Evolutionary conservation across 2,113 vertebrate genomes (phyloP).

Genomic region (Melozone crissalis): DNA sequence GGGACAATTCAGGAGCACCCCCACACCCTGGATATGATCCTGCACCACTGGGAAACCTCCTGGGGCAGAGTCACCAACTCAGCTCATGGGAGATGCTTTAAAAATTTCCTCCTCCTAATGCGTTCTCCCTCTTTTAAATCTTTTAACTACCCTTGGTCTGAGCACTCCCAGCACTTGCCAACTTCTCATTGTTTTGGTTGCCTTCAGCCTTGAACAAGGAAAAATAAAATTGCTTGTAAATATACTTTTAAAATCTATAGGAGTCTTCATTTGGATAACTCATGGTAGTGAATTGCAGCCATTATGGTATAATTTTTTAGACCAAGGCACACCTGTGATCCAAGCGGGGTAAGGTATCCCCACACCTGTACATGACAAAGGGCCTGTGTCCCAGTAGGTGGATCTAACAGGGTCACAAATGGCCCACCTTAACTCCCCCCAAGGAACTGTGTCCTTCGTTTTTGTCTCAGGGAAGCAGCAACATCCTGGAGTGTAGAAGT

Average conservation of each 20-base stretch:
- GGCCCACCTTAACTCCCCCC: not conserved
- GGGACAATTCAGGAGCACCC: not conserved
- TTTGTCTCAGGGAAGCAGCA: not conserved
- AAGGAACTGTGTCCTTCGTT: not conserved
- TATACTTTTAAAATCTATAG: not conserved
- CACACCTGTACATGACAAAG: not conserved
- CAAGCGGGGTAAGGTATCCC: not conserved
- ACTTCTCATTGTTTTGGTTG: not conserved
- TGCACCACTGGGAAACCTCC: not conserved
- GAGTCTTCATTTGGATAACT: not conserved
- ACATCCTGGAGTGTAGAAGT: not conserved
- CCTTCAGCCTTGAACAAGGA: not conserved
- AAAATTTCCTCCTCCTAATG: not conserved
- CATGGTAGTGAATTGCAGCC: not conserved
- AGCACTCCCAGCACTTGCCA: not conserved
- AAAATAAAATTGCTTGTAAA: not conserved
- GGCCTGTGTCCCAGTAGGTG: not conserved
- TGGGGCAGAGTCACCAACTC: not conserved
- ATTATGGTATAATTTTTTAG: not conserved
- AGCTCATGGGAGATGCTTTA: rapidly evolving
- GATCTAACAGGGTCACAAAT: not conserved
- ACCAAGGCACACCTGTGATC: not conserved
- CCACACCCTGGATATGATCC: rapidly evolving
- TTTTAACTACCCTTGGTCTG: not conserved
- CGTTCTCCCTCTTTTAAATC: not conserved